A percentile compares a stretch with the other conserved stretches of the same genome.
Conservation (phyloP, 2,888 invertebrate genomes). For the Zonitis immaculata region DNA sequence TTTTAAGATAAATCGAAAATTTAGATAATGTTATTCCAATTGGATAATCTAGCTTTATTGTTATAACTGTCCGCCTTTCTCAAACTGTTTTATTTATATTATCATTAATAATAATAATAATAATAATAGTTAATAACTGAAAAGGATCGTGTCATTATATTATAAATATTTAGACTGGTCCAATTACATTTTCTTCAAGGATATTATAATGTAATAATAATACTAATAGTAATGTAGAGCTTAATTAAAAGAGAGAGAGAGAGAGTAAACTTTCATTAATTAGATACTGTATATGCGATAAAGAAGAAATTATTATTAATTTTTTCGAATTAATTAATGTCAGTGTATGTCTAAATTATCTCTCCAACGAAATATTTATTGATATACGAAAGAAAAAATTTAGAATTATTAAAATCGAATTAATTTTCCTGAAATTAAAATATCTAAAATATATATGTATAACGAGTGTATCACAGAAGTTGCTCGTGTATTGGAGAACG, state of each 20-base stretch:
- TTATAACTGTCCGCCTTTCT: conserved; percentile 32
- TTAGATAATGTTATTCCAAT: conserved; percentile 38
- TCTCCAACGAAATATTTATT: no score
- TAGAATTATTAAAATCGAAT: no score
- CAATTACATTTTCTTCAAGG: conserved; percentile 6
- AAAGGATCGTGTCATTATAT: conserved; percentile 22
- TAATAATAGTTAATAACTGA: not conserved
- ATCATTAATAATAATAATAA: not conserved
- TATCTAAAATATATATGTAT: no score
- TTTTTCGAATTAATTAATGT: no score
- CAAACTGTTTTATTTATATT: conserved; percentile 1
- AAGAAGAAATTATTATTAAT: no score
- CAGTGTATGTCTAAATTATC: no score
- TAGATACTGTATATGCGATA: no score
- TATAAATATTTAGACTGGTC: conserved; percentile 23
- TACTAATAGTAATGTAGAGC: not conserved
- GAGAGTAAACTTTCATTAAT: no score
- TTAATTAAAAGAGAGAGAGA: not conserved
- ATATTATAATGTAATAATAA: not conserved
- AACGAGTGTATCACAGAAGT: no score
- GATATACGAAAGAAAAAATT: no score
- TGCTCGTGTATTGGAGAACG: no score
- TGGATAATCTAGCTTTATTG: conserved; percentile 36
- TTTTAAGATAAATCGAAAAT: conserved; percentile 42
- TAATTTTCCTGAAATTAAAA: no score